Evolutionary conservation across 2,888 invertebrate species (phyloP).

Genomic region (Yponomeuta sedellus): DNA sequence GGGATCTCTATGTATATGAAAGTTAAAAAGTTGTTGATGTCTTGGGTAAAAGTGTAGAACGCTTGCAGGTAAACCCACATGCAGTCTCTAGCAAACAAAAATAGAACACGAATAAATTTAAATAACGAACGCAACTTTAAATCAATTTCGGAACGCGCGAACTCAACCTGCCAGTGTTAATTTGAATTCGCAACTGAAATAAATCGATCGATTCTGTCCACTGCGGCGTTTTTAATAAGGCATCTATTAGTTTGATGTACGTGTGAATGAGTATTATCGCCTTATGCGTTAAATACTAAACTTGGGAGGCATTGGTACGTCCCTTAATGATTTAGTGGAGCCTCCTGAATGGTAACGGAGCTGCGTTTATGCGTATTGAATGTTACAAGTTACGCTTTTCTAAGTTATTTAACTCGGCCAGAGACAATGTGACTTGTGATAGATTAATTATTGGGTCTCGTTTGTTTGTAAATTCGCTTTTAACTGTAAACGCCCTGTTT

Average conservation of each 20-base stretch:
- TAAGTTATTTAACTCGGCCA: background rate
- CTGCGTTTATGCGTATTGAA: slow-evolving; percentile 13
- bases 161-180: slow-evolving; percentile 52
- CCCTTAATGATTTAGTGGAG: slow-evolving; percentile 59
- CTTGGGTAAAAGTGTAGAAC: background rate
- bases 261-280: slow-evolving; percentile 73
- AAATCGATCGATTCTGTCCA: slow-evolving; percentile 24
- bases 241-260: slow-evolving; percentile 68
- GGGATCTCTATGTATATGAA: no score
- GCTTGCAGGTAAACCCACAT: background rate
- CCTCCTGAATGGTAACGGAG: slow-evolving; percentile 25
- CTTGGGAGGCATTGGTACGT: slow-evolving; percentile 56
- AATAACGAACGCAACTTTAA: slow-evolving; percentile 40
- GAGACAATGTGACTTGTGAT: slow-evolving; percentile 12
- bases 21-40: background rate
- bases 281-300: slow-evolving; percentile 55
- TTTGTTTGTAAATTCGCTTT: background rate
- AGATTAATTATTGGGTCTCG: slow-evolving; percentile 7
- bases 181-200: slow-evolving; percentile 40
- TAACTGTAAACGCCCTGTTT: background rate
- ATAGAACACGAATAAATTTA: slow-evolving; percentile 39
- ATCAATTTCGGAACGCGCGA: slow-evolving; percentile 43
- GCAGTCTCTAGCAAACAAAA: slow-evolving; percentile 1
- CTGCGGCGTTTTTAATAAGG: slow-evolving; percentile 67
- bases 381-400: background rate